These are phyloP conservation scores for Argyresthia goedartella DNA, from an alignment of 2,888 invertebrate genomes.

Conservation along the genomic window DNA sequence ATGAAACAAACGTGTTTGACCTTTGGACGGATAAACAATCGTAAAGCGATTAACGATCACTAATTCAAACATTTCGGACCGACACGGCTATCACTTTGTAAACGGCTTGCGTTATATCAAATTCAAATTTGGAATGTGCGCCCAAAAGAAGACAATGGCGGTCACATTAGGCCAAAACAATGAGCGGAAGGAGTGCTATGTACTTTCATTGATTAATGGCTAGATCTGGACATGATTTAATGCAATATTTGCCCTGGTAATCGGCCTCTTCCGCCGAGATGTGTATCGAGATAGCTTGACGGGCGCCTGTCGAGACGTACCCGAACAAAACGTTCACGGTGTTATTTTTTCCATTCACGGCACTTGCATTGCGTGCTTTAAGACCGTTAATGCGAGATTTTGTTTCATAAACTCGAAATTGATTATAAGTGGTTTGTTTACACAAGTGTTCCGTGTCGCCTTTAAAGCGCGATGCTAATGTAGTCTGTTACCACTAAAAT, in stretches of 20 bases:
- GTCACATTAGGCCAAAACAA: conserved; percentile 34
- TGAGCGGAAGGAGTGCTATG: conserved; percentile 41
- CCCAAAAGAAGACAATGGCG: conserved; percentile 32
- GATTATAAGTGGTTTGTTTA: too few species aligned
- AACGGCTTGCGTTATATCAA: conserved; percentile 15
- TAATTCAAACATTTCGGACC: neutral
- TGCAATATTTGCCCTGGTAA: conserved; percentile 35
- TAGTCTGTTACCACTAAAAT: too few species aligned
- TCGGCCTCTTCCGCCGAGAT: conserved; percentile 33
- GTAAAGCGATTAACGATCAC: neutral
- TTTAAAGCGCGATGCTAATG: too few species aligned
- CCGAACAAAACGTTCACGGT: conserved; percentile 24
- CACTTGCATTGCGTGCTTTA: neutral
- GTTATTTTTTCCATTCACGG: conserved; percentile 28
- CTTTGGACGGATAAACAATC: neutral
- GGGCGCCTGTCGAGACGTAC: conserved; percentile 21
- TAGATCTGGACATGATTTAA: conserved; percentile 34
- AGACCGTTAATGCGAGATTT: too few species aligned
- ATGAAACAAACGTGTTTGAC: neutral
- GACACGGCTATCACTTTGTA: conserved; percentile 5
- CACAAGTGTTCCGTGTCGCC: too few species aligned
- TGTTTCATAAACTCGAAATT: too few species aligned
- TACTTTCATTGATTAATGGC: conserved; percentile 47
- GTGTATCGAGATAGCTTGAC: conserved; percentile 25
- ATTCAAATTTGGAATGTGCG: conserved; percentile 23